Percentiles rank a stretch among this genome's conserved stretches.
phyloP scores from a whole-genome alignment of 2,888 invertebrate species.

The Acanthosoma haemorrhoidale region DNA sequence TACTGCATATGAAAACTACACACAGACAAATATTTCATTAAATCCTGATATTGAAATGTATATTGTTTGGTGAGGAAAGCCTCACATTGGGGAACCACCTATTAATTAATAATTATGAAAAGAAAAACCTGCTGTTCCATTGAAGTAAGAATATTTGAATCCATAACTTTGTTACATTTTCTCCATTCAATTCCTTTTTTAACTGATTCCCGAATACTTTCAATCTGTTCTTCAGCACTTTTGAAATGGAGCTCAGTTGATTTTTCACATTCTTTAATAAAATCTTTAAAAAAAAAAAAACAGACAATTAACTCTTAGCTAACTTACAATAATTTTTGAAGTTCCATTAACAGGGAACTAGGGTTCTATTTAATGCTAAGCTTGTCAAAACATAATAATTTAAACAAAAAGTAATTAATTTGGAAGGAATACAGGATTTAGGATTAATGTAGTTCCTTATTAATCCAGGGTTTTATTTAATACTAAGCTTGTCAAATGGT shows the following conservation, averaged over 20 bases:
- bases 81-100: too few species aligned
- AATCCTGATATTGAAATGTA: too few species aligned
- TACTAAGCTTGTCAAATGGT: too few species aligned
- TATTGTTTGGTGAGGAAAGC: too few species aligned
- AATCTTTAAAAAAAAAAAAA: conserved; percentile 50
- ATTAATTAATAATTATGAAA: too few species aligned
- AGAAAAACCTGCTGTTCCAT: conserved; percentile 42
- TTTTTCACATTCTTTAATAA: conserved; percentile 63
- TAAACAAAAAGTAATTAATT: background rate
- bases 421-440: too few species aligned
- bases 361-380: too few species aligned
- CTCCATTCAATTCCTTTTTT: conserved; percentile 53
- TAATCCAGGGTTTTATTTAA: too few species aligned
- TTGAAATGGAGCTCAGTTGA: conserved; percentile 95
- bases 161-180: conserved; percentile 35
- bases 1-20: background rate
- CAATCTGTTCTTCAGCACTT: conserved; percentile 77
- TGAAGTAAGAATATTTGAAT: conserved; percentile 39
- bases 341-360: background rate
- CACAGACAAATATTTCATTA: too few species aligned
- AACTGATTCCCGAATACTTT: conserved; percentile 58
- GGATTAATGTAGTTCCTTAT: too few species aligned
- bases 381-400: background rate
- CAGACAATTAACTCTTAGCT: background rate
- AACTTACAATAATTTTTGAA: background rate